Base-by-base conservation (phyloP, 1,140 invertebrate genomes). In the Eurosta solidaginis region DNA sequence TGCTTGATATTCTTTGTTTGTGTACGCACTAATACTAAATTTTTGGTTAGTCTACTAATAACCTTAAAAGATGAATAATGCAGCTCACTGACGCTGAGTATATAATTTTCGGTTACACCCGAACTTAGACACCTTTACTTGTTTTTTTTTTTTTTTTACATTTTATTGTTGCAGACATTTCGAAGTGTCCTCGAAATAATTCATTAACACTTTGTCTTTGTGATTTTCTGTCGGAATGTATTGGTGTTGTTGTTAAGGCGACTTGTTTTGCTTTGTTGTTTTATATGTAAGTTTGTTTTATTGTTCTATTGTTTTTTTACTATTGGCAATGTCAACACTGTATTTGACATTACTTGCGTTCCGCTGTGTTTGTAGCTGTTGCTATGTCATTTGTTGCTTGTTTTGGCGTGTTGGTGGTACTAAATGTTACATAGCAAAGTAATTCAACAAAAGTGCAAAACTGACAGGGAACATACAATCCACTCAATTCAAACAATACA, bases 151-250 rank as follows among this genome's bases (percentile, higher is more conserved):
- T 63, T 36, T 5, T 29, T 36, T n/a, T n/a, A n/a, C n/a, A n/a
- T n/a, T 73, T 52, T 33, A 59, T 59, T 50, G 20, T 14, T 9
- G 14, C 49, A 76, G 75, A 45, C 75, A 50, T 25, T 22, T 29
- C 20, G 27, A 76, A 22, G 49, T 52, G 75, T 76, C 75, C 75
- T 76, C 75, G 75, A 76, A 76, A 52, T 76, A 76, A 52, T 76
- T 76, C 75, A 76, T 76, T 76, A 76, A 76, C 75, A 76, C 75
- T 54, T 76, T 54, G 33, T 54, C 44, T 76, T 76, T 47, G 36
- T 76, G 74, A 45, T 42, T 49, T 45, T 76, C 74, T 47, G 27
- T 50, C 27, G 74, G 47, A 45, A 49, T 49, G 45, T 22, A 76
- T 47, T 50, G 17, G 6, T 33, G 36, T n/a, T n/a, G n/a, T 45